Percentiles rank a stretch among this genome's conserved stretches.
Conservation (phyloP, 2,797 vertebrate species). For the Trichosurus vulpecula region DNA sequence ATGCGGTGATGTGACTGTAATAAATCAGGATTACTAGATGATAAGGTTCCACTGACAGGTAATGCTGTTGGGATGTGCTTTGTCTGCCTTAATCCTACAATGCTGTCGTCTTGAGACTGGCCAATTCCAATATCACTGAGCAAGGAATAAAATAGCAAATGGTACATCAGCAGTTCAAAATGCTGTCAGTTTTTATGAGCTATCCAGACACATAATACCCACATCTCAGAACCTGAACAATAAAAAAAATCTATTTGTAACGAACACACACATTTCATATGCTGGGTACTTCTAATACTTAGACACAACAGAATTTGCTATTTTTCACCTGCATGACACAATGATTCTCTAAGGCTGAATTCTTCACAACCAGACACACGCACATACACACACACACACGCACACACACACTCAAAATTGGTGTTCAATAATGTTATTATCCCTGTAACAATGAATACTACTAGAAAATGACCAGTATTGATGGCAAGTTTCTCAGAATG, state of each 20-base stretch:
- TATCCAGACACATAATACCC: not conserved
- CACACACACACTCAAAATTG: not conserved
- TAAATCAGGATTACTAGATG: slow-evolving; percentile 98
- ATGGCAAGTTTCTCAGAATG: slow-evolving; percentile 40
- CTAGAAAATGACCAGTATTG: not conserved
- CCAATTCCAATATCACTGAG: slow-evolving; percentile 95
- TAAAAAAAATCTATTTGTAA: not conserved
- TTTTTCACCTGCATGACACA: not conserved
- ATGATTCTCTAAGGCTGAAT: not conserved
- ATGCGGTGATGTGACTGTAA: slow-evolving; percentile 98
- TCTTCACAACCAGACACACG: slow-evolving; percentile 5
- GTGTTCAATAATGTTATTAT: not conserved
- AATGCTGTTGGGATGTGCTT: slow-evolving; percentile 96
- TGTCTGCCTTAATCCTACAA: slow-evolving; percentile 96
- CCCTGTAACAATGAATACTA: not conserved
- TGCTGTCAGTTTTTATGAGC: not conserved
- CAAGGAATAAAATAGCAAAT: slow-evolving; percentile 44
- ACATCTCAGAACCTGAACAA: not conserved
- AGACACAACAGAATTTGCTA: not conserved
- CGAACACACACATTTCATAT: not conserved
- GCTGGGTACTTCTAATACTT: not conserved
- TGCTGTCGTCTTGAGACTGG: slow-evolving; percentile 98
- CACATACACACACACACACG: not conserved
- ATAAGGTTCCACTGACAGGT: slow-evolving; percentile 96
- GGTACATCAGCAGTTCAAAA: slow-evolving; percentile 3